A percentile compares a stretch with the other conserved stretches of the same genome.
phyloP scores from a whole-genome alignment of 1,140 invertebrate species.

The Agrilus planipennis region DNA sequence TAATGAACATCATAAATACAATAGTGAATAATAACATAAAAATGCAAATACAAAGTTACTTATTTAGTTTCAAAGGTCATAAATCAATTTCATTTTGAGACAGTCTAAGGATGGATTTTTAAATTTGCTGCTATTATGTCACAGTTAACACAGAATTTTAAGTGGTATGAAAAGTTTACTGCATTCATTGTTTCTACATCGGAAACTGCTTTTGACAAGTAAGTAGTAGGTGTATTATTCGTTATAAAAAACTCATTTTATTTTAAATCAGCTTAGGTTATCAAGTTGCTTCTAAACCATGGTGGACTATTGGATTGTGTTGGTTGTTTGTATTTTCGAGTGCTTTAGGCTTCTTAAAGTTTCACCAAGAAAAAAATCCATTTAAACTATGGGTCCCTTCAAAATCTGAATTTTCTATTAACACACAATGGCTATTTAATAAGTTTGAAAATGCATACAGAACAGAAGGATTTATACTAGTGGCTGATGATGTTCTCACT shows the following conservation, averaged over 20 bases:
- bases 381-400: conserved; percentile 60
- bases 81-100: no score
- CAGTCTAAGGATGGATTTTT: not conserved
- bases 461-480: conserved; percentile 47
- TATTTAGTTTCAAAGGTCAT: no score
- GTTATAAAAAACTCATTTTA: conserved; percentile 3
- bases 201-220: conserved; percentile 29
- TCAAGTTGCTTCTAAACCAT: conserved; percentile 39
- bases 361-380: conserved; percentile 53
- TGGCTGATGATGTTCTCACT: conserved; percentile 52
- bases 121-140: not conserved
- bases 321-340: conserved; percentile 39
- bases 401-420: conserved; percentile 51
- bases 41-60: no score
- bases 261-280: conserved; percentile 35
- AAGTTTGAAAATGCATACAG: conserved; percentile 51
- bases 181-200: conserved; percentile 21
- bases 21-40: no score
- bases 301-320: conserved; percentile 39
- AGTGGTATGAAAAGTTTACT: conserved; percentile 22
- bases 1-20: no score
- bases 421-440: conserved; percentile 60
- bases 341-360: conserved; percentile 42
- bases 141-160: not conserved
- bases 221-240: conserved; percentile 14